Evolutionary conservation across 2,888 invertebrate species (phyloP), one percentile per base, ranked within the genome.

Genomic region (Tetanocera ferruginea): DNA sequence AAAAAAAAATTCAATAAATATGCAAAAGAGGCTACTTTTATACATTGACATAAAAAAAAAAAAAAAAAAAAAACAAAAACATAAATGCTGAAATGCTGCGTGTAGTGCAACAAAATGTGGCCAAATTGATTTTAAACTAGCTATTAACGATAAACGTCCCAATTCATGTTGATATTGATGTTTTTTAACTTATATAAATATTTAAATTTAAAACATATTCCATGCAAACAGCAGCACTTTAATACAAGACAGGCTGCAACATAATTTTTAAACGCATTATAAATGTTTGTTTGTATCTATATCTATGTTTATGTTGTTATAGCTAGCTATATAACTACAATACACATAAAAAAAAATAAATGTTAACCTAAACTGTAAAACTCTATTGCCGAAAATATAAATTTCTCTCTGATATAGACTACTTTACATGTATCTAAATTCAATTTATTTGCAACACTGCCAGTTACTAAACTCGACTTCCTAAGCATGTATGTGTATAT

Each of bases 381-480:
- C 67, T 67, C 19, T 67, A 11, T 11, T 43, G 23, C 37, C n/a
- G 23, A 34, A 66, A 67, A 34, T 43, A 19, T 19, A 2, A 8
- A 2, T 67, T n/a, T n/a, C n/a, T n/a, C n/a, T 67, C 17, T 49
- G 14, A 17, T 23, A 6, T 49, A 49, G 19, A 43, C 43, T 43
- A 67, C 25, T 43, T n/a, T 66, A 19, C 19, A 23, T 67, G 43
- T 66, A 66, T 66, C n/a, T 17, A 11, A 8, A 11, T 11, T 43
- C 14, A 37, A 37, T 67, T 17, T 49, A 14, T 67, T 67, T 9
- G 19, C 43, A 67, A 49, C 71, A 71, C 71, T 60, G 72, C 60
- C 72, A 72, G 72, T 34, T 72, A 72, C 72, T 72, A 72, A 23
- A 43, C 19, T 67, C 28, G 37, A 66, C 43, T 66, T 66, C 66